Percentiles rank a stretch among this genome's conserved stretches.
Evolutionary conservation across 1,140 invertebrate genomes (phyloP).

Genomic region (Pogonus chalceus): DNA sequence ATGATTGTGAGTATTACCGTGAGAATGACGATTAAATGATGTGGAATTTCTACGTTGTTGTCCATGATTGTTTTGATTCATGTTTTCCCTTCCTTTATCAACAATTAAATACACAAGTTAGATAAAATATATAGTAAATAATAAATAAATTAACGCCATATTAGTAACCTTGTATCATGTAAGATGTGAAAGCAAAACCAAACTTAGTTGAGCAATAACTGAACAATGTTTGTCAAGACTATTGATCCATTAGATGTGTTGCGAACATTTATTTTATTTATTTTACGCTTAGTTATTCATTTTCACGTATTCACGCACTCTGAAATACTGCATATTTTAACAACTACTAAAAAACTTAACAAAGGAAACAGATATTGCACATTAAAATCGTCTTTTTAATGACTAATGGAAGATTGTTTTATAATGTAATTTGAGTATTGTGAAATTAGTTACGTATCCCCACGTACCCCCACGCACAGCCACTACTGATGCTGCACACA

Average conservation of each 20-base stretch:
- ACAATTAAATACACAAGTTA: constrained; percentile 10
- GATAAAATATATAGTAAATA: constrained; percentile 9
- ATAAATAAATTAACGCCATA: constrained; percentile 9
- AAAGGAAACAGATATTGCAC: neutral
- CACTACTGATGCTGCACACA: neutral
- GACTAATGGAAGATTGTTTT: constrained; percentile 9
- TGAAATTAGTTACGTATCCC: constrained; percentile 26
- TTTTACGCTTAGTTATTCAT: constrained; percentile 1
- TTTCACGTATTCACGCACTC: neutral
- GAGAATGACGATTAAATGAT: constrained; percentile 30
- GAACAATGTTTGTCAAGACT: constrained; percentile 23
- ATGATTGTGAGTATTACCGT: constrained; percentile 20
- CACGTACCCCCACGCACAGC: constrained; percentile 11
- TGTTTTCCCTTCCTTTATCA: constrained; percentile 12
- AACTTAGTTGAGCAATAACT: constrained; percentile 28
- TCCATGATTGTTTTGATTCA: constrained; percentile 34
- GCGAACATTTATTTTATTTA: constrained; percentile 12
- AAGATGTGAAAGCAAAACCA: constrained; percentile 19
- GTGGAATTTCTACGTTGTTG: constrained; percentile 32
- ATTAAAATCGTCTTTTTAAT: constrained; percentile 3
- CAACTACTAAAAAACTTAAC: constrained; percentile 1
- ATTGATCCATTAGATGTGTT: constrained; percentile 26
- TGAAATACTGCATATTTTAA: neutral
- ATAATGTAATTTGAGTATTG: constrained; percentile 22
- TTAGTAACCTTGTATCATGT: constrained; percentile 26